A percentile compares a stretch with the other conserved stretches of the same genome.
phyloP scores from a whole-genome alignment of 1,140 invertebrate genomes.

The Hyles vespertilio region DNA sequence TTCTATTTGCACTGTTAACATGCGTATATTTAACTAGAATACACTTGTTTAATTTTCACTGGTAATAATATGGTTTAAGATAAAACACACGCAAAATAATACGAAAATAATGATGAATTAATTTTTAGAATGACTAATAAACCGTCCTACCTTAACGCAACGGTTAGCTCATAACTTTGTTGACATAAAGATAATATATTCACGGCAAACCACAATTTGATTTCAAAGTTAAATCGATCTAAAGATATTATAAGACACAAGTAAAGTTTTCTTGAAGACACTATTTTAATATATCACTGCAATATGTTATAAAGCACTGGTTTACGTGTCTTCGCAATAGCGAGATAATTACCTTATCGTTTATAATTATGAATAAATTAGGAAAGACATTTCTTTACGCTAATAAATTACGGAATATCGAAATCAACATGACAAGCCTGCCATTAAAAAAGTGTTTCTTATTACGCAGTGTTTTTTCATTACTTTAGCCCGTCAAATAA shows the following conservation, averaged over 20 bases:
- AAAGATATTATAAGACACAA: constrained; percentile 36
- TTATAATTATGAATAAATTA: constrained; percentile 21
- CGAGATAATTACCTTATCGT: constrained; percentile 11
- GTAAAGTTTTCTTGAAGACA: constrained; percentile 17
- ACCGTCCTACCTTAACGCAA: constrained; percentile 37
- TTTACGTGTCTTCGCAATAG: constrained; percentile 1
- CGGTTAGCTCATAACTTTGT: constrained; percentile 60
- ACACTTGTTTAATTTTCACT: too few relatives aligned
- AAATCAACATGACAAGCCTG: constrained; percentile 53
- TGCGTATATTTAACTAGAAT: neutral
- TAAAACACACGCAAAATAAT: neutral
- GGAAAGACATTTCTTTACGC: constrained; percentile 27
- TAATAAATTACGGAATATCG: constrained; percentile 38
- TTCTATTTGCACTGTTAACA: neutral
- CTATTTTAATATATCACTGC: constrained; percentile 8
- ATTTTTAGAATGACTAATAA: constrained; percentile 2
- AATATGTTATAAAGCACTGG: neutral
- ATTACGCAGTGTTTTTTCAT: constrained; percentile 7
- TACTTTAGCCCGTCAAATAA: neutral
- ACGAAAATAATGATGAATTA: neutral
- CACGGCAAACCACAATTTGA: constrained; percentile 42
- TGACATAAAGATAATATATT: constrained; percentile 51
- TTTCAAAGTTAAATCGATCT: constrained; percentile 63
- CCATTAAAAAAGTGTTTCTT: constrained; percentile 46
- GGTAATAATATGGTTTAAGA: too few relatives aligned